These are phyloP conservation scores for Halichondria panicea DNA, from an alignment of 37 sponge, comb jelly and placozoan genomes.

Conservation along the genomic window DNA sequence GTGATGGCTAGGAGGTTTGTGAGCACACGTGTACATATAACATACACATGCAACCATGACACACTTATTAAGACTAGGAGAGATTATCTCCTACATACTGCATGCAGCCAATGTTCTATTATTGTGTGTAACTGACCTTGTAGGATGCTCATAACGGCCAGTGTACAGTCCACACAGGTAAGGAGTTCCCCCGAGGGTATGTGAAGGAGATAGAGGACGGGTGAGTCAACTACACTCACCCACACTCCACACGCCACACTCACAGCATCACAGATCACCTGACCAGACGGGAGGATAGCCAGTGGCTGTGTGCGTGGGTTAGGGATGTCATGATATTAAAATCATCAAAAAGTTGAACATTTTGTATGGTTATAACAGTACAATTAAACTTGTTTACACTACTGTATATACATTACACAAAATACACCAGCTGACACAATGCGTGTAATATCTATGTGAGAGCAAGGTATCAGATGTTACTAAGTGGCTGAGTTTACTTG, in stretches of 20 bases:
- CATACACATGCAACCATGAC: too few species aligned
- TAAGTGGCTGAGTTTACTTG: neutral
- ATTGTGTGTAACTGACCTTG: constrained; percentile 44
- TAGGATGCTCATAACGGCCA: constrained; percentile 39
- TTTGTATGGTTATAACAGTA: too few species aligned
- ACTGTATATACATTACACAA: too few species aligned
- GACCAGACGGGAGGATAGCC: constrained; percentile 29
- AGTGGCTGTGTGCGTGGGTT: constrained; percentile 15
- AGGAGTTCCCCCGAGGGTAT: constrained; percentile 36
- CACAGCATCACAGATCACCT: constrained; percentile 22
- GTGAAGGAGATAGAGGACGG: constrained; percentile 54
- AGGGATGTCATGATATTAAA: neutral
- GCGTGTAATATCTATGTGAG: too few species aligned
- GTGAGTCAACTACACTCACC: constrained; percentile 25
- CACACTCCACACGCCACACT: constrained; percentile 39
- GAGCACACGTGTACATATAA: neutral
- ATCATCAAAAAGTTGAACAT: neutral
- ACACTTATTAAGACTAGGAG: too few species aligned
- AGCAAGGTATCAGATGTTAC: neutral
- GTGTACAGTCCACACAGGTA: constrained; percentile 50
- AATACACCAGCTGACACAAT: too few species aligned
- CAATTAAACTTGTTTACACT: too few species aligned
- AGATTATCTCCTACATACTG: too few species aligned
- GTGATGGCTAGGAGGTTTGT: too few species aligned
- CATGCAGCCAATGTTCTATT: too few species aligned